phyloP scores from a whole-genome alignment of 1,140 invertebrate species.

The Macrosteles quadrilineatus region DNA sequence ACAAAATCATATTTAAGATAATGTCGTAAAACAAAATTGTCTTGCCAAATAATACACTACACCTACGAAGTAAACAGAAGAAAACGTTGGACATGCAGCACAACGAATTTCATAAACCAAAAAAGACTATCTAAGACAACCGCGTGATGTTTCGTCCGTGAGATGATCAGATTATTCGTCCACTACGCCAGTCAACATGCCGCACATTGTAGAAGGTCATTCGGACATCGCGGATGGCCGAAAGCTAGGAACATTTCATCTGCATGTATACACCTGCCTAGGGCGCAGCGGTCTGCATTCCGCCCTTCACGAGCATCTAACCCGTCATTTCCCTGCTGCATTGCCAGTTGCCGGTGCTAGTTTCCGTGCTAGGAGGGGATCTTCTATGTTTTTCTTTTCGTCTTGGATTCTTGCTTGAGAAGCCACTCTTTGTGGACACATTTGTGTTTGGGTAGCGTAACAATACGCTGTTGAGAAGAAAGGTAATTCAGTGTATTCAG shows the following conservation, averaged over 20 bases:
- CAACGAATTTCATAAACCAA: neutral
- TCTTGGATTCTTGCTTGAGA: neutral
- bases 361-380: neutral
- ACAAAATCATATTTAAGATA: neutral
- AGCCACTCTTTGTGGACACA: neutral
- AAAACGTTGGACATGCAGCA: neutral
- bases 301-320: neutral
- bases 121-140: neutral
- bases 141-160: neutral
- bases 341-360: neutral
- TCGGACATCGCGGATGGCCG: neutral
- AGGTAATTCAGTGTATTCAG: too few species aligned
- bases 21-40: neutral
- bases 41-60: neutral
- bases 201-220: neutral
- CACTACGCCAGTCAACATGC: neutral
- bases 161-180: neutral
- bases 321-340: neutral
- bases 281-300: neutral
- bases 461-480: too few species aligned
- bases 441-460: neutral
- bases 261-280: neutral
- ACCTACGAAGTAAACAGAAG: neutral
- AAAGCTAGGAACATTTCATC: neutral
- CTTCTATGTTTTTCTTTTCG: neutral